phyloP scores from a whole-genome alignment of 1,140 invertebrate genomes.

The Campodea augens region DNA sequence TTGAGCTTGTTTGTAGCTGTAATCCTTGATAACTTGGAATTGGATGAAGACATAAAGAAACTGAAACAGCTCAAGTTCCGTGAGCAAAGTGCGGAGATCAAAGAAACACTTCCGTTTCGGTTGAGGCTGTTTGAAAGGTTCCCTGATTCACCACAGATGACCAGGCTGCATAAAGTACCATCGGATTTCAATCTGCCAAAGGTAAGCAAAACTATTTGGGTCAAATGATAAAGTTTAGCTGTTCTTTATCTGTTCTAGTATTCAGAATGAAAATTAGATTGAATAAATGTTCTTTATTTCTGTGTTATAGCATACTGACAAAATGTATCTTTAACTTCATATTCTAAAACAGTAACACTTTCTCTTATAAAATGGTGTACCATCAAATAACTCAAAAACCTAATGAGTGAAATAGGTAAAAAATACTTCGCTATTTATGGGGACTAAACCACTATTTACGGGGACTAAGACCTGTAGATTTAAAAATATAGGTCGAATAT shows the following conservation, averaged over 20 bases:
- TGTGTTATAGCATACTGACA: too few species aligned
- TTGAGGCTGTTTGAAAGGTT: slow-evolving; percentile 96
- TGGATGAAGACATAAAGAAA: slow-evolving; percentile 99
- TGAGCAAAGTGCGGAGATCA: slow-evolving; percentile 94
- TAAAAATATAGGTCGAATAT: too few species aligned
- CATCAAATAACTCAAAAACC: too few species aligned
- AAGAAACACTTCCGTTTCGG: slow-evolving; percentile 82
- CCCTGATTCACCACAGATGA: slow-evolving; percentile 97
- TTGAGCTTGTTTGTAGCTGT: slow-evolving; percentile 99
- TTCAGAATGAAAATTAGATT: background rate
- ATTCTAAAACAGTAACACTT: too few species aligned
- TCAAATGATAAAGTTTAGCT: background rate
- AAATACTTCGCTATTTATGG: too few species aligned
- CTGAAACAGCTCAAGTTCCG: slow-evolving; percentile 91
- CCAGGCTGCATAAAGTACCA: slow-evolving; percentile 81
- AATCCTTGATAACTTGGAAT: slow-evolving; percentile 96
- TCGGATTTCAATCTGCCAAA: slow-evolving; percentile 92
- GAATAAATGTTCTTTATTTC: background rate
- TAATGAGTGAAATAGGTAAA: too few species aligned
- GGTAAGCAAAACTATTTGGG: slow-evolving; percentile 26
- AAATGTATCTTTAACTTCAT: too few species aligned
- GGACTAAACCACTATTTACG: too few species aligned
- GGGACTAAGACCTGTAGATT: too few species aligned
- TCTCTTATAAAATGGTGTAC: too few species aligned
- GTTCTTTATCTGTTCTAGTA: background rate